These are phyloP conservation scores for Tragelaphus strepsiceros DNA, from an alignment of 2,113 vertebrate species.

Conservation along the genomic window DNA sequence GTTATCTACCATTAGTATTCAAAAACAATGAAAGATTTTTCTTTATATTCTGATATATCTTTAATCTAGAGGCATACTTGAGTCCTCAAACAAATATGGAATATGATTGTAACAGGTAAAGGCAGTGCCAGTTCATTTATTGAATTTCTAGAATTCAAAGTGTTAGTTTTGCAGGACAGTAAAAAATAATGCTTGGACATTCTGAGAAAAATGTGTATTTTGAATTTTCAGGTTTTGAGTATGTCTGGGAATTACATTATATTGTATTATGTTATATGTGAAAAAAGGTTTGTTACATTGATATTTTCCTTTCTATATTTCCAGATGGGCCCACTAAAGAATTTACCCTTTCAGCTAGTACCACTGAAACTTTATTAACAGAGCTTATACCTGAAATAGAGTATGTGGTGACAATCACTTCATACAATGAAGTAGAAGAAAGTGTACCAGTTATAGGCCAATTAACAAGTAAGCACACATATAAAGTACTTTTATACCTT, in stretches of 20 bases:
- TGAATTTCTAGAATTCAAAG: conserved; percentile 37
- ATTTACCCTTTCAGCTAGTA: conserved; percentile 86
- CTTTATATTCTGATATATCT: not conserved
- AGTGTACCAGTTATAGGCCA: conserved; percentile 93
- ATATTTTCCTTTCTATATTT: conserved; percentile 68
- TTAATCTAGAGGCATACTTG: not conserved
- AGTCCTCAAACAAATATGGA: not conserved
- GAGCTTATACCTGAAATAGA: conserved; percentile 89
- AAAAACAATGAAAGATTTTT: conserved; percentile 1
- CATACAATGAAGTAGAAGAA: conserved; percentile 86
- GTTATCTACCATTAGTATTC: not conserved
- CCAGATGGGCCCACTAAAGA: conserved; percentile 89
- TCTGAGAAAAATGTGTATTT: not conserved
- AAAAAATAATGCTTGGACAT: not conserved
- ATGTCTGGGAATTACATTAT: not conserved
- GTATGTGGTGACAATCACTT: conserved; percentile 88
- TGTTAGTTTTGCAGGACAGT: conserved; percentile 7
- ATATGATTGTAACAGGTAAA: not conserved
- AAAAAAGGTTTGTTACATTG: not conserved
- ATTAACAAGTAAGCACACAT: conserved; percentile 90
- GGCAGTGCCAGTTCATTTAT: not conserved
- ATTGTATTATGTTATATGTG: not conserved
- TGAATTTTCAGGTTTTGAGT: not conserved
- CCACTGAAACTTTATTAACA: conserved; percentile 87
- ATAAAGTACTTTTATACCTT: not conserved